Base-by-base conservation (phyloP, 2,797 vertebrate species). In the Lagocephalus sceleratus region DNA sequence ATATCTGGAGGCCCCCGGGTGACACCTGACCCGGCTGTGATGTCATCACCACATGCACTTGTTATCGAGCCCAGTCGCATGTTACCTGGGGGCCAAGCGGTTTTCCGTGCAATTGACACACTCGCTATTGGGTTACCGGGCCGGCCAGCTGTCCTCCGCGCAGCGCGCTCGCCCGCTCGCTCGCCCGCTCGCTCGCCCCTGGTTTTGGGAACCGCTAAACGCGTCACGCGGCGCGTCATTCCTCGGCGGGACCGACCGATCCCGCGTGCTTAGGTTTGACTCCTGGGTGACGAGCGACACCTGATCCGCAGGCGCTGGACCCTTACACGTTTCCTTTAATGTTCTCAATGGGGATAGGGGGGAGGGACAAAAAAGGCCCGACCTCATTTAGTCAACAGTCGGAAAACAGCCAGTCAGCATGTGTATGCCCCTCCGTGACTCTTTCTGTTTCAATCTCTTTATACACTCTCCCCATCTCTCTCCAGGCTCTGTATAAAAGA, bases 11-110 rank as follows among this genome's bases (percentile, higher is more conserved):
- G 76, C 69, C 78, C 59, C 55, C 45, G 22, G 47, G 67, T 81
- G 85, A 81, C 64, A 87, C 66, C 56, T 57, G 76, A 86, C 58
- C 74, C 78, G 21, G 49, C 52, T 0, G 54, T 79, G 81, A 82
- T 75, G 83, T 81, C 83, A 81, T 47, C 22, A 23, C 60, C 62
- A 8, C 49, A 6, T 51, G 45, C 71, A 50, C 73, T 66, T 73
- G 57, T 75, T 68, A 78, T 74, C 19, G 61, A 73, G 63, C 47
- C 43, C 45, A 51, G 64, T 66, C 15, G 71, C 71, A 70, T 66
- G 67, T 78, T 77, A 79, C 71, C 66, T 19, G 40, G 39, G 51
- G 68, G 43, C 60, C 64, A 57, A 70, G 70, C 72, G 66, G 69
- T 78, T 80, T 82, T 81, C 79, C 73, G 53, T 73, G 71, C 51